Evolutionary conservation across 2,888 invertebrate species (phyloP).

Genomic region (Caenorhabditis sp.): DNA sequence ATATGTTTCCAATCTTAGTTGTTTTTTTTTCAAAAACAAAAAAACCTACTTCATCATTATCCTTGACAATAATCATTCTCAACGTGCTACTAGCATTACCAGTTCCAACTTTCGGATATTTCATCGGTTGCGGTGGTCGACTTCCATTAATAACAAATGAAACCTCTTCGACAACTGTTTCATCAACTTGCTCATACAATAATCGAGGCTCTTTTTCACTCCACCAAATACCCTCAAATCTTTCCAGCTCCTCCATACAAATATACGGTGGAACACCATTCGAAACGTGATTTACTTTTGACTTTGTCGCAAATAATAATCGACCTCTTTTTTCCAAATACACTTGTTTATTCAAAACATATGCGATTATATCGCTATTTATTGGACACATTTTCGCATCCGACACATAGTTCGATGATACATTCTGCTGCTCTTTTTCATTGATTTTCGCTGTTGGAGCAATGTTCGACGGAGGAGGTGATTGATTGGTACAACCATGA

Average conservation of each 20-base stretch:
- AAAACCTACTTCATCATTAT: constrained; percentile 10
- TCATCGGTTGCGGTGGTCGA: constrained; percentile 43
- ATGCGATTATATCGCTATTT: constrained; percentile 25
- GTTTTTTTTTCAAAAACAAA: too few relatives aligned
- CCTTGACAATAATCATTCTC: constrained; percentile 50
- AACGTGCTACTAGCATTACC: constrained; percentile 53
- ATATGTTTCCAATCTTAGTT: too few relatives aligned
- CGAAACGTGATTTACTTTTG: constrained; percentile 14
- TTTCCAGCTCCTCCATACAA: constrained; percentile 95
- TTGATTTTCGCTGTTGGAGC: background rate
- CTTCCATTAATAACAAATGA: constrained; percentile 72
- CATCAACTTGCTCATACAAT: constrained; percentile 76
- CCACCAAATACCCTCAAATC: constrained; percentile 99
- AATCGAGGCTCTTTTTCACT: constrained; percentile 77
- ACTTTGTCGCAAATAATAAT: constrained; percentile 20
- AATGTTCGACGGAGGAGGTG: background rate
- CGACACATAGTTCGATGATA: constrained; percentile 21
- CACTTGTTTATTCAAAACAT: constrained; percentile 42
- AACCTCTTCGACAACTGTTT: constrained; percentile 85
- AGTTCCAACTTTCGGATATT: constrained; percentile 58
- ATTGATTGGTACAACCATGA: background rate
- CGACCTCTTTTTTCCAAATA: constrained; percentile 30
- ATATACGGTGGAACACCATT: constrained; percentile 94
- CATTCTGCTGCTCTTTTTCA: too few relatives aligned
- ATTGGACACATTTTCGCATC: constrained; percentile 37